These are phyloP conservation scores for Rhadina sibilatrix DNA, from an alignment of 2,113 vertebrate genomes.

Conservation along the genomic window DNA sequence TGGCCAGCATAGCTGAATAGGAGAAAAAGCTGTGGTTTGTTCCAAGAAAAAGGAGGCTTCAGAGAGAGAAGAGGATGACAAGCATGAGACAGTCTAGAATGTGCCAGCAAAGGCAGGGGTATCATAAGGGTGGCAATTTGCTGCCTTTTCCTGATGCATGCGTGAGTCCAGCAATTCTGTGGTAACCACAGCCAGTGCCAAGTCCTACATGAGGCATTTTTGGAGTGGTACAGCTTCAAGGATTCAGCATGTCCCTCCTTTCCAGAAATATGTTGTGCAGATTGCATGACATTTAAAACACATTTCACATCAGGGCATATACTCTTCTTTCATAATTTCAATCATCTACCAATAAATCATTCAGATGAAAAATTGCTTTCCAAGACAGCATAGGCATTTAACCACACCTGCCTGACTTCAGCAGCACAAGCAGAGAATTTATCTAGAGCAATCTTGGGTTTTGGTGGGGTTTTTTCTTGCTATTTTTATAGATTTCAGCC, in stretches of 20 bases:
- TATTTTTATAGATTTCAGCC: not conserved
- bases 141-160: not conserved
- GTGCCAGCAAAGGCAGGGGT: not conserved
- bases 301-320: not conserved
- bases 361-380: not conserved
- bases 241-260: not conserved
- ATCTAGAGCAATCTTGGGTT: not conserved
- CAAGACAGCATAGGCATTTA: not conserved
- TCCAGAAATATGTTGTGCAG: not conserved
- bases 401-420: not conserved
- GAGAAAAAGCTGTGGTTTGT: not conserved
- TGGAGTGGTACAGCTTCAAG: not conserved
- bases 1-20: not conserved
- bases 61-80: not conserved
- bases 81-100: not conserved
- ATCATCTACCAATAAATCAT: not conserved
- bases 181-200: accelerated
- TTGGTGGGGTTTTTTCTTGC: not conserved
- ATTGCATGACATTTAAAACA: not conserved
- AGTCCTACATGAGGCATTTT: not conserved
- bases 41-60: not conserved
- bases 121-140: accelerated
- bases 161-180: not conserved
- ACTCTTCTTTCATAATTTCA: not conserved
- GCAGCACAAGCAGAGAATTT: not conserved